Conservation (phyloP, 92 coral and sea anemone genomes). For the Bergia sp. region DNA sequence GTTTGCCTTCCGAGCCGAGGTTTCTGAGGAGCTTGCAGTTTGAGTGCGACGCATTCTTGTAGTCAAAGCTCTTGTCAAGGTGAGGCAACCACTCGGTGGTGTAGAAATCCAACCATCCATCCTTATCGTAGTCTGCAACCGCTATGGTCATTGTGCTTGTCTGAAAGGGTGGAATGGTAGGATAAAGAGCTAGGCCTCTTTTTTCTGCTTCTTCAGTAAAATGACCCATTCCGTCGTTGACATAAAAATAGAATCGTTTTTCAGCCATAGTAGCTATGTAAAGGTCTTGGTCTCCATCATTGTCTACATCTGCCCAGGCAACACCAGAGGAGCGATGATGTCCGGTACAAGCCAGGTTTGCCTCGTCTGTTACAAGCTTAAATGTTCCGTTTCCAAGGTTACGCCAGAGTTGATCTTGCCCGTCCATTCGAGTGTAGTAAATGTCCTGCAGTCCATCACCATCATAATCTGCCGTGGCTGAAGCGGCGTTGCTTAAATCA, state of each 20-base stretch:
- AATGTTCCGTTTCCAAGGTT: constrained; percentile 96
- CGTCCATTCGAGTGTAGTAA: constrained; percentile 94
- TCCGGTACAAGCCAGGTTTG: constrained; percentile 83
- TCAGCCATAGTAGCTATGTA: constrained; percentile 95
- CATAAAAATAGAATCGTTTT: constrained; percentile 81
- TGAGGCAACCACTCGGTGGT: constrained; percentile 99
- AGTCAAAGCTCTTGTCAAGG: constrained; percentile 94
- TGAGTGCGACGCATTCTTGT: constrained; percentile 87
- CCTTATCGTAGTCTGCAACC: constrained; percentile 90
- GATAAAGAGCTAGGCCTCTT: constrained; percentile 85
- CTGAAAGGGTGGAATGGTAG: constrained; percentile 85
- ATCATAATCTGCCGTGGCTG: constrained; percentile 96
- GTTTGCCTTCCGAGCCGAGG: constrained; percentile 90
- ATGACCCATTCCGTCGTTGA: constrained; percentile 97
- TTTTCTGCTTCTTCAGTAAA: constrained; percentile 89
- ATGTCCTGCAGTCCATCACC: constrained; percentile 94
- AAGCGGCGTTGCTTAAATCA: constrained; percentile 80
- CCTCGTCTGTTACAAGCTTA: constrained; percentile 81
- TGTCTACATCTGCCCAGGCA: constrained; percentile 91
- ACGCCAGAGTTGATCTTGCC: constrained; percentile 96
- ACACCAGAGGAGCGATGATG: constrained; percentile 91
- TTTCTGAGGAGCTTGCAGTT: constrained; percentile 83
- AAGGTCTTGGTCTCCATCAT: constrained; percentile 94
- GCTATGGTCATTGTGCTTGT: constrained; percentile 98
- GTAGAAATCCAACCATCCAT: constrained; percentile 97